Base-by-base conservation (phyloP, 2,888 invertebrate genomes). In the Nomada ruficornis region DNA sequence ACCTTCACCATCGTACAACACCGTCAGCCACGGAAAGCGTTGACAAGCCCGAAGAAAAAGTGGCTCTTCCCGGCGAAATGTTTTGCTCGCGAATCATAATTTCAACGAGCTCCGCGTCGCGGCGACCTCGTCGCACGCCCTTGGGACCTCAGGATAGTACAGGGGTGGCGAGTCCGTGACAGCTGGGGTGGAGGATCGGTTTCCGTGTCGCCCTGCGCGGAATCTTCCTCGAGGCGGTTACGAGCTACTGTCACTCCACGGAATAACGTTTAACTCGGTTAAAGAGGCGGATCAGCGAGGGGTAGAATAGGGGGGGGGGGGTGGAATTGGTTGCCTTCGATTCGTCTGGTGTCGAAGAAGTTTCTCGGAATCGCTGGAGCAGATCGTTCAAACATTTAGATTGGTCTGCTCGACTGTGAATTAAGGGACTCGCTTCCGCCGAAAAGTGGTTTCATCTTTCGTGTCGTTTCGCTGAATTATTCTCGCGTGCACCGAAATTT, bases 31-130 rank as follows among this genome's bases (percentile, higher is more conserved):
- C 50, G 63, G 73, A 64, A 52, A 55, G 29, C 77, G 80, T 82
- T 72, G 78, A 84, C 84, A 73, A 62, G 59, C 55, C 42, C 62
- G 77, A 73, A 80, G 88, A 88, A 88, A 88, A 88, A 88, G 85
- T 82, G 76, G 80, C 84, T 7, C 36, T 36, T 83, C 63, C 79
- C 70, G 71, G 64, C 54, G 77, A 88, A 82, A 86, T 88, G 81
- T 85, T 88, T 88, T 79, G 83, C 88, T 86, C 86, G 86, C 88
- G 86, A 88, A 88, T 88, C 86, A 88, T 86, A 88, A 88, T 86
- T 82, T 80, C 47, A 47, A 47, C 47, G 15, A 76, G 63, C 63
- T 75, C 67, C 81, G 62, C 80, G 77, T 80, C 77, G 64, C 69
- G 75, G 18, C 50, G 55, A 20, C 70, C 54, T 4, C 72, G 57